Percentiles rank a stretch among this genome's conserved stretches.
Evolutionary conservation across 2,113 vertebrate genomes (phyloP).

Genomic region (Halcyon malimbica): DNA sequence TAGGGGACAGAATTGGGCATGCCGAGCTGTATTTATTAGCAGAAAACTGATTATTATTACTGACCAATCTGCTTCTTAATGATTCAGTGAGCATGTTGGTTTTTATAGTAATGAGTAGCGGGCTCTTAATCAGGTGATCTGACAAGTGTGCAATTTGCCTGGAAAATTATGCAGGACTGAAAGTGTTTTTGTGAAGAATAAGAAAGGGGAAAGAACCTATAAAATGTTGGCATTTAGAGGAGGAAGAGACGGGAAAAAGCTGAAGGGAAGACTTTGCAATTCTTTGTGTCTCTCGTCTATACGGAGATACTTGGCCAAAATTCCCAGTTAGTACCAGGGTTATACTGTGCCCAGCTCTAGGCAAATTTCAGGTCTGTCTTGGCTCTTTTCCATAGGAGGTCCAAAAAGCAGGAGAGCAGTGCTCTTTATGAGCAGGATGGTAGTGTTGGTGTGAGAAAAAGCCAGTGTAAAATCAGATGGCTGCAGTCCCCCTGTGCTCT

Average conservation of each 20-base stretch:
- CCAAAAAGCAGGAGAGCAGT: background rate
- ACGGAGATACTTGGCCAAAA: background rate
- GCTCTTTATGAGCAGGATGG: background rate
- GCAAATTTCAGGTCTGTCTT: background rate
- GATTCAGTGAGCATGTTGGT: slow-evolving; percentile 5
- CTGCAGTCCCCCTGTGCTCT: background rate
- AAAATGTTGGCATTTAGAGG: slow-evolving; percentile 11
- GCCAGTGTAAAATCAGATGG: background rate
- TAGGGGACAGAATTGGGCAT: slow-evolving; percentile 36
- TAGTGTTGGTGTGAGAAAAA: background rate
- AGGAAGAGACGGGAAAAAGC: background rate
- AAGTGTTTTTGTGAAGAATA: slow-evolving; percentile 55
- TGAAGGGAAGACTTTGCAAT: background rate
- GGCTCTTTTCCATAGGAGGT: background rate
- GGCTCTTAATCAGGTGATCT: slow-evolving; percentile 71
- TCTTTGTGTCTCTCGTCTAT: background rate
- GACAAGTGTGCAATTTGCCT: slow-evolving; percentile 64
- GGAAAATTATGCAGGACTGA: slow-evolving; percentile 60
- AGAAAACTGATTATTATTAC: slow-evolving; percentile 65
- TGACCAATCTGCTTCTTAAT: slow-evolving; percentile 36
- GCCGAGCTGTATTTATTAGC: slow-evolving; percentile 44
- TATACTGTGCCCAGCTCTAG: background rate
- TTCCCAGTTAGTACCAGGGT: background rate
- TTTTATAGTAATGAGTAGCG: slow-evolving; percentile 51
- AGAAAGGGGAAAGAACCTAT: slow-evolving; percentile 6